Conservation (phyloP, 2,113 vertebrate genomes). For the Callionymus lyra region DNA sequence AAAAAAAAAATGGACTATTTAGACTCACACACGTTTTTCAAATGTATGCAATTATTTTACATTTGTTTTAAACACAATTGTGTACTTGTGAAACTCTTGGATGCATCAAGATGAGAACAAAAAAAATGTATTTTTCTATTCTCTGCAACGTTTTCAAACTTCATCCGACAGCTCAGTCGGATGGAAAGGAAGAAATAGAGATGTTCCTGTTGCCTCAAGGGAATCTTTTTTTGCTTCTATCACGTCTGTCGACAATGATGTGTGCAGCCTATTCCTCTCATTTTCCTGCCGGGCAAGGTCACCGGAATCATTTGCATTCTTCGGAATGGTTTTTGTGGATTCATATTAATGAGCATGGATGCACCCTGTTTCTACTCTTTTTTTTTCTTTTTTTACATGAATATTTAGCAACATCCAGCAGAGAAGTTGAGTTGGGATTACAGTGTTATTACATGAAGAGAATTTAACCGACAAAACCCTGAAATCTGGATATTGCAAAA, state of each 20-base stretch:
- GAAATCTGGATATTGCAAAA: conserved; percentile 10
- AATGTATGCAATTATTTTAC: too few species aligned
- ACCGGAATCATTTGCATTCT: conserved; percentile 59
- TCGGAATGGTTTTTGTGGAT: conserved; percentile 51
- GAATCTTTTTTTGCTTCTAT: conserved; percentile 38
- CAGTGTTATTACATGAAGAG: background rate
- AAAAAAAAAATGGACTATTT: too few species aligned
- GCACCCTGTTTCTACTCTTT: conserved; percentile 18
- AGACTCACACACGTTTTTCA: too few species aligned
- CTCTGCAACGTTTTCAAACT: conserved; percentile 19
- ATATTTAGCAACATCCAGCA: conserved; percentile 53
- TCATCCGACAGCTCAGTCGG: conserved; percentile 10
- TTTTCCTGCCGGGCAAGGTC: conserved; percentile 54
- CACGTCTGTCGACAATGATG: conserved; percentile 40
- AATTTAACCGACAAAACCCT: too few species aligned
- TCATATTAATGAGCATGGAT: conserved; percentile 55
- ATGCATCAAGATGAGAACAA: too few species aligned
- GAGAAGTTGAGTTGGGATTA: conserved; percentile 32
- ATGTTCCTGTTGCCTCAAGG: conserved; percentile 25
- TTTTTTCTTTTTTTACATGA: conserved; percentile 38
- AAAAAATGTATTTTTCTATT: conserved; percentile 37
- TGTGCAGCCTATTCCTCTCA: conserved; percentile 31
- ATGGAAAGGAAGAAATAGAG: conserved; percentile 23
- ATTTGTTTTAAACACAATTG: too few species aligned
- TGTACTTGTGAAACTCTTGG: too few species aligned